Percentiles rank a stretch among this genome's conserved stretches.
These are phyloP conservation scores for Mylabris phalerata DNA, from an alignment of 1,140 invertebrate species.

Conservation along the genomic window DNA sequence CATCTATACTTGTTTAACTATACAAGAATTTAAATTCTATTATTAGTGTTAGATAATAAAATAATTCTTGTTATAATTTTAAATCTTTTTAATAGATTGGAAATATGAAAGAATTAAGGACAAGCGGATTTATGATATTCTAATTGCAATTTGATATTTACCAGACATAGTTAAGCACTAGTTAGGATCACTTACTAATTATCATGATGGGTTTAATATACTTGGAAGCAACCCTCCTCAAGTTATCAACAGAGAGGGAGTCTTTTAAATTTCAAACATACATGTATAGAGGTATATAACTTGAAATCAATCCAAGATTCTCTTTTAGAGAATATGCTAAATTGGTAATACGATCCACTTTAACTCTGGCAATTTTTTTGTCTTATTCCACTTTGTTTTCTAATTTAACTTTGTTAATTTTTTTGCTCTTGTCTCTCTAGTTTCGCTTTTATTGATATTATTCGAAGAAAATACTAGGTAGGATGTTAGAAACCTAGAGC, in stretches of 20 bases:
- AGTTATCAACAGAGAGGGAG: slow-evolving; percentile 3
- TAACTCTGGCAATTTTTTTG: not conserved
- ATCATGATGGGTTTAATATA: not conserved
- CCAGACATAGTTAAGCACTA: slow-evolving; percentile 24
- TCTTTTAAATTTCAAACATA: slow-evolving; percentile 4
- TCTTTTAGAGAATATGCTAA: not conserved
- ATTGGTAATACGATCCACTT: slow-evolving; percentile 16
- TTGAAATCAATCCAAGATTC: too few relatives aligned
- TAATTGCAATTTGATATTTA: slow-evolving; percentile 26
- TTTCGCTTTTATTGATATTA: too few relatives aligned
- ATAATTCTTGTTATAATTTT: too few relatives aligned
- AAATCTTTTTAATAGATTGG: too few relatives aligned
- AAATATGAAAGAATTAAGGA: too few relatives aligned
- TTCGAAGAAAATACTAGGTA: too few relatives aligned
- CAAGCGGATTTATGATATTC: not conserved
- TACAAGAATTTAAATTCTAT: too few relatives aligned
- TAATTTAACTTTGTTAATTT: not conserved
- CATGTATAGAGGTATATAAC: slow-evolving; percentile 1
- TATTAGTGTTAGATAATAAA: too few relatives aligned
- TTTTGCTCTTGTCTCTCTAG: too few relatives aligned
- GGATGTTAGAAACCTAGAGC: not conserved
- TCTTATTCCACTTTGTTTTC: not conserved
- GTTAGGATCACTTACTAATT: slow-evolving; percentile 24
- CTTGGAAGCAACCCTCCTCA: not conserved
- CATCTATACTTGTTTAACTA: too few relatives aligned